These are phyloP conservation scores for Brachypalpus laphriformis DNA, from an alignment of 2,888 invertebrate genomes.

Conservation along the genomic window DNA sequence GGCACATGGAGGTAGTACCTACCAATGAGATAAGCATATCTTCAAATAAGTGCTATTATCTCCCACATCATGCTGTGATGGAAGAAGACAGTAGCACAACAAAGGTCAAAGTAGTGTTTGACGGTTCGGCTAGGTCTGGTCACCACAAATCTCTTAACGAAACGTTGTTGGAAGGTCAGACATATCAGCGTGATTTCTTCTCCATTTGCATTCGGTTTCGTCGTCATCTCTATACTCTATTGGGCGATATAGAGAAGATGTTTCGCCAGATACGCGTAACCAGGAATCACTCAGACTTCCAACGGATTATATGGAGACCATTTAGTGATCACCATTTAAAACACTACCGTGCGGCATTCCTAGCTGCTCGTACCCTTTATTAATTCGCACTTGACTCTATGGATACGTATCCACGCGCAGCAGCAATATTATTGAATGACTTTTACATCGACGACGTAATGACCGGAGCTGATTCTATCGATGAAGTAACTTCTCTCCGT, in stretches of 20 bases:
- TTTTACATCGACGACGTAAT: no score
- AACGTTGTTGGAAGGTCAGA: constrained; percentile 29
- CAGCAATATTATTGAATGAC: no score
- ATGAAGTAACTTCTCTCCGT: no score
- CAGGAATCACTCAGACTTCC: constrained; percentile 31
- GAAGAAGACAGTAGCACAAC: constrained; percentile 37
- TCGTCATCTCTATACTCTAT: constrained; percentile 28
- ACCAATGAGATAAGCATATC: constrained; percentile 1
- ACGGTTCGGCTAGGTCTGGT: neutral
- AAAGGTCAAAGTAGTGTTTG: no score
- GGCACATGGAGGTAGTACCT: constrained; percentile 20
- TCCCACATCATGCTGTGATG: constrained; percentile 37
- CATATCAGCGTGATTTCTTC: constrained; percentile 48
- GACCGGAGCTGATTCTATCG: no score
- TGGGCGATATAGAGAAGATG: constrained; percentile 57
- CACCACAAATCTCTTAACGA: constrained; percentile 44
- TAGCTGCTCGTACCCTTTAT: no score
- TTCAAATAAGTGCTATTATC: constrained; percentile 10
- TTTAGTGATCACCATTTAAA: no score
- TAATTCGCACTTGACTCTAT: no score
- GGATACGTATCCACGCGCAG: no score
- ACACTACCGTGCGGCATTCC: no score
- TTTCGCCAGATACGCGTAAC: constrained; percentile 48
- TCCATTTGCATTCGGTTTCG: constrained; percentile 47
- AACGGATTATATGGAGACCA: constrained; percentile 63